Base-by-base conservation (phyloP, 2,113 vertebrate genomes). In the Amblyornis subalaris region DNA sequence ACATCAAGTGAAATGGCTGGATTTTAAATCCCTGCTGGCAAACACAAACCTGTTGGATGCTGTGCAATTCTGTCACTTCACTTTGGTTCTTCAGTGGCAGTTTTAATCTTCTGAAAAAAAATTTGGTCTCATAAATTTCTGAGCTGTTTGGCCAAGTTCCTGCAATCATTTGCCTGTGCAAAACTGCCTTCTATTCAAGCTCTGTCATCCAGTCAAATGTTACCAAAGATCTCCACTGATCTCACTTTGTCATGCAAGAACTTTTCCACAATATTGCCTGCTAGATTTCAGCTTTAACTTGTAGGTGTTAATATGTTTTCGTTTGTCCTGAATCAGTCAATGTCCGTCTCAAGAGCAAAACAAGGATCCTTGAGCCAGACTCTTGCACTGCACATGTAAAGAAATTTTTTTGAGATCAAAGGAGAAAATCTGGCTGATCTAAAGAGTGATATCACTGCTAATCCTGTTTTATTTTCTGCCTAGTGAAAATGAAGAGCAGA, bases 11-110 rank as follows among this genome's bases (percentile, higher is more conserved):
- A 94, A 92, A 85, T 55, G 72, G 31, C 42, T 62, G 60, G 38
- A 70, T 73, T 94, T 93, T 70, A 67, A 67, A 57, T 81, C 51
- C 48, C 40, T 40, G 3, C 57, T 92, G 90, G 83, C 92, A 92
- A 81, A 58, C 42, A 74, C 38, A 74, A 71, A 57, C 44, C 7
- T 66, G 23, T 70, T 96, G 93, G 93, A 93, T 81, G 69, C 64
- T 54, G 65, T 80, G 65, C 85, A 88, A 55, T 78, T 90, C 92
- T 91, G 85, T 93, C 95, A 72, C 90, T 94, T 90, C 69, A 28
- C 79, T 90, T 73, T 8, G 33, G 64, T 90, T 48, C 72, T 88
- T 93, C 90, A 15, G 83, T 77, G 88, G 72, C 72, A 90, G 85
- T 45, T 94, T 48, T 78, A 88, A 83, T 88, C 72, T 84, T 89